Evolutionary conservation across 2,888 invertebrate genomes (phyloP), one percentile per base, ranked within the genome.

Genomic region (Corbicula japonica): DNA sequence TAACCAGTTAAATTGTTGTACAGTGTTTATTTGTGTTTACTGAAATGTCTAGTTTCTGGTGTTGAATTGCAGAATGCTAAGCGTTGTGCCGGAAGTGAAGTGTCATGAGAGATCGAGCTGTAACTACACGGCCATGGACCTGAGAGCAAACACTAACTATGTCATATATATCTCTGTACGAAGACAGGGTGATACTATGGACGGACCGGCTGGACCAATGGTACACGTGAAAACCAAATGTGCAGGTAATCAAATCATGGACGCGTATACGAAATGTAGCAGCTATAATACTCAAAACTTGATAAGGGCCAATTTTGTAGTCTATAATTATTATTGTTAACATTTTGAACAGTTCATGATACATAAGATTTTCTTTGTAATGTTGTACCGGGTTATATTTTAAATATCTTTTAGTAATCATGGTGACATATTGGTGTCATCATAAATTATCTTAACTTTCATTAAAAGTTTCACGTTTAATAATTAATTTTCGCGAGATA

Each of bases 81-180:
- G 80, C 0, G 85, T 85, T 0, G 86, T 85, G 0, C 78, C 83
- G 12, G 80, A 87, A 48, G 50, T 84, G 44, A 77, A 84, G 23
- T 87, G 87, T 54, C 62, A 79, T 2, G 70, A 71, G 38, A 58
- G 68, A 34, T 58, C 72, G 4, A 73, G 71, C 34, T 90, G 90
- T 80, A 83, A 82, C 65, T 88, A 84, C 63, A 86, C 86, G 8
- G 62, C 92, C 18, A 80, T 77, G 0, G 88, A 88, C 52, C 87
- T 92, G 18, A 58, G 74, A 18, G 88, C 92, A 2, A 89, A 90
- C 81, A 88, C 91, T 2, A 81, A 85, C 66, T 92, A 92, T 76
- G 86, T 86, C 38, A 82, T 91, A 21, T 88, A 88, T 69, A 82
- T 90, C 21, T 83, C 89, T 0, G 87, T 85, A 1, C 62, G 86